phyloP scores from a whole-genome alignment of 2,888 invertebrate species.

The Dynastes tityus region DNA sequence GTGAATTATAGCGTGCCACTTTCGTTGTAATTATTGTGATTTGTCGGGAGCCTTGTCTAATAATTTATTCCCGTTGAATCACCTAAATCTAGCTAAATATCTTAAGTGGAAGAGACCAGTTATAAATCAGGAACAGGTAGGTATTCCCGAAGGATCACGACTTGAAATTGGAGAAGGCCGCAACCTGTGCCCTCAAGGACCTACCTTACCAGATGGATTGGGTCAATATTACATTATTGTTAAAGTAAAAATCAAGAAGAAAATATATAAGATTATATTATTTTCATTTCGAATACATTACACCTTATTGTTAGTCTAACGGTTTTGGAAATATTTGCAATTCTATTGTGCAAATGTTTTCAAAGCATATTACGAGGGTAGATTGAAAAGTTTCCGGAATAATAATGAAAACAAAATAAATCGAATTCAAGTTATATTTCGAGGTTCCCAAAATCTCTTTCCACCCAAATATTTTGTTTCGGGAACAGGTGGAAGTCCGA shows the following conservation, averaged over 20 bases:
- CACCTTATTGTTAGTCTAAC: too few relatives aligned
- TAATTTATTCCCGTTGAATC: constrained; percentile 68
- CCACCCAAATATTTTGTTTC: too few relatives aligned
- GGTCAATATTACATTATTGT: constrained; percentile 59
- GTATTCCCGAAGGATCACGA: constrained; percentile 67
- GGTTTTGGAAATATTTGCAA: too few relatives aligned
- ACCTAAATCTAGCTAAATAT: constrained; percentile 70
- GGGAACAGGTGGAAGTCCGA: too few relatives aligned
- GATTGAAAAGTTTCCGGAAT: too few relatives aligned
- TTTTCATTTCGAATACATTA: too few relatives aligned
- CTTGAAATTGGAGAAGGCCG: constrained; percentile 67
- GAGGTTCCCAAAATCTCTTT: too few relatives aligned
- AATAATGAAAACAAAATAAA: too few relatives aligned
- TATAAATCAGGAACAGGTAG: constrained; percentile 71
- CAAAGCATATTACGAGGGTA: too few relatives aligned
- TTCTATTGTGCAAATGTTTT: too few relatives aligned
- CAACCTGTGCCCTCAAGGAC: constrained; percentile 65
- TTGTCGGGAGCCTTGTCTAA: constrained; percentile 58
- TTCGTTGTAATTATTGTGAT: constrained; percentile 55
- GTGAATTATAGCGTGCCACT: constrained; percentile 22
- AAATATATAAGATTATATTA: neutral
- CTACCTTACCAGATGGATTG: constrained; percentile 64
- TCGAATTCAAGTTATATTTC: too few relatives aligned
- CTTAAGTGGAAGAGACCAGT: constrained; percentile 70
- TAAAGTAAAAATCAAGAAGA: neutral